Conservation (phyloP, 2,113 vertebrate genomes). For the Eupsittula cactorum region DNA sequence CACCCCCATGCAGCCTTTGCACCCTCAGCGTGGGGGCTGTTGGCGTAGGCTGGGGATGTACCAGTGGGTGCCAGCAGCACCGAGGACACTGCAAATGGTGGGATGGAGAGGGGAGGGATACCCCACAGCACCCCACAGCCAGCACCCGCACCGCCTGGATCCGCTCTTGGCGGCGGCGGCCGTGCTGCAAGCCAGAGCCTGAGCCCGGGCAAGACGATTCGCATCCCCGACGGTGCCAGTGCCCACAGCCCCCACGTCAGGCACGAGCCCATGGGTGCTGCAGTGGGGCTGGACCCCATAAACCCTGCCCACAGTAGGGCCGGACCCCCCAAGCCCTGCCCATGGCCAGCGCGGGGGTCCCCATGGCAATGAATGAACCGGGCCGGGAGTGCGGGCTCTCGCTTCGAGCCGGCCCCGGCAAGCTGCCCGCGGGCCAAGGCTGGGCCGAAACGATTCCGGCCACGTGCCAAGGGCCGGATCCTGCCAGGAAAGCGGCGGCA, state of each 20-base stretch:
- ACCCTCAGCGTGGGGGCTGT: neutral
- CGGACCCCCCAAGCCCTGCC: neutral
- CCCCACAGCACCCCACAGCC: neutral
- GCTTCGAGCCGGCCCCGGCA: neutral
- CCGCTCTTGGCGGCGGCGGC: neutral
- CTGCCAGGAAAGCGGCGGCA: slow-evolving; percentile 35
- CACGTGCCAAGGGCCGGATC: slow-evolving; percentile 47
- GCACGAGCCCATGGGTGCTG: neutral
- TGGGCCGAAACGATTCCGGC: slow-evolving; percentile 50
- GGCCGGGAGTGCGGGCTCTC: neutral
- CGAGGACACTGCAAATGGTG: neutral
- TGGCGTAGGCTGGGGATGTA: neutral
- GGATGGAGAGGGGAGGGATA: neutral
- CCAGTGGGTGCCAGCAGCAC: neutral
- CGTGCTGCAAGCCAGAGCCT: slow-evolving; percentile 14
- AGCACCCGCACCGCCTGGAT: neutral
- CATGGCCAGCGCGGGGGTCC: neutral
- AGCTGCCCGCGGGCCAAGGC: slow-evolving; percentile 48
- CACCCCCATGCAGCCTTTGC: neutral
- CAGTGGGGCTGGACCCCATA: neutral
- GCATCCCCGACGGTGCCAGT: neutral
- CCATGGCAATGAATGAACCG: slow-evolving; percentile 49
- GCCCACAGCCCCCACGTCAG: neutral
- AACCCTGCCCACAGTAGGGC: neutral
- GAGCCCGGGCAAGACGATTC: slow-evolving; percentile 49